These are phyloP conservation scores for Dunckerocampus dactyliophorus DNA, from an alignment of 2,113 vertebrate species.

Conservation along the genomic window DNA sequence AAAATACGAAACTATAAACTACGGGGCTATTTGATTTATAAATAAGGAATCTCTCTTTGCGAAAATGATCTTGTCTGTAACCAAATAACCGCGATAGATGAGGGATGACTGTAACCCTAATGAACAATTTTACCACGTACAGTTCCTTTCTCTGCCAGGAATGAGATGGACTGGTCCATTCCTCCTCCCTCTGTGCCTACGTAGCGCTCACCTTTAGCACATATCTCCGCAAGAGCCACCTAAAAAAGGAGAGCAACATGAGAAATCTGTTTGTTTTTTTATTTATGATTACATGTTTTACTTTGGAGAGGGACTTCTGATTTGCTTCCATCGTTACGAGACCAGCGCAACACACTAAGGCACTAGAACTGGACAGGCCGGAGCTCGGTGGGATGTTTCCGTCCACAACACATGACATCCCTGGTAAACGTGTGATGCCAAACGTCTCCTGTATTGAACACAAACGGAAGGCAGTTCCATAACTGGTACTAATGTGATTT, in stretches of 20 bases:
- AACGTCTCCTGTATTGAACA: conserved; percentile 82
- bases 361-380: conserved; percentile 94
- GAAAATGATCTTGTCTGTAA: no score
- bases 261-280: background rate
- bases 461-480: background rate
- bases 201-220: conserved; percentile 86
- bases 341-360: conserved; percentile 91
- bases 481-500: background rate
- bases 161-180: conserved; percentile 98
- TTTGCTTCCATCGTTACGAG: conserved; percentile 84
- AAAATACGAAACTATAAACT: background rate
- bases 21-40: no score
- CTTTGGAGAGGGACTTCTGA: conserved; percentile 87
- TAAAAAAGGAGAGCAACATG: conserved; percentile 42
- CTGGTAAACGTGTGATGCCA: conserved; percentile 72
- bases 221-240: conserved; percentile 89
- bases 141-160: conserved; percentile 90
- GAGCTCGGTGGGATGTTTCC: conserved; percentile 91
- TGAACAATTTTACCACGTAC: conserved; percentile 65
- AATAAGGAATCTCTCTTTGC: no score
- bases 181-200: conserved; percentile 97
- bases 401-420: conserved; percentile 91
- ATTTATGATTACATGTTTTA: conserved; percentile 41
- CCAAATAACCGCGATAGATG: no score
- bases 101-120: no score